These are phyloP conservation scores for Arctopsyche grandis DNA, from an alignment of 1,140 invertebrate genomes.

Conservation along the genomic window DNA sequence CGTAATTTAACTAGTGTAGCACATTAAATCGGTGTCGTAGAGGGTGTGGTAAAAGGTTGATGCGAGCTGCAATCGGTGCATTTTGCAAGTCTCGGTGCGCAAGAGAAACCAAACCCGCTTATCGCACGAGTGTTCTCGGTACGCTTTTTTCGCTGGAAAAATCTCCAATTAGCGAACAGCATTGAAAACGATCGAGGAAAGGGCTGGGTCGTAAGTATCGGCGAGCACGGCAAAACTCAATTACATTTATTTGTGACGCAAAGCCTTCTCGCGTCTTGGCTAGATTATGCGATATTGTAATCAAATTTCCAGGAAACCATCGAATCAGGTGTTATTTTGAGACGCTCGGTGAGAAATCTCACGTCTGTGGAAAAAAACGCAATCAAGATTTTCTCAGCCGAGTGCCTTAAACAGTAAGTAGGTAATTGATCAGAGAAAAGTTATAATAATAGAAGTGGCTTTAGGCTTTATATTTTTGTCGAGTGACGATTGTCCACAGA, in stretches of 20 bases:
- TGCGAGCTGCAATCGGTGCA: not conserved
- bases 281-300: too few species aligned
- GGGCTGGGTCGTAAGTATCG: not conserved
- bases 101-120: not conserved
- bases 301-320: too few species aligned
- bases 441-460: too few species aligned
- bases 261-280: too few species aligned
- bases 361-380: too few species aligned
- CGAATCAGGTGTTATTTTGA: too few species aligned
- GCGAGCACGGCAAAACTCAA: constrained; percentile 1
- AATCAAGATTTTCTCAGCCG: too few species aligned
- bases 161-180: constrained; percentile 3
- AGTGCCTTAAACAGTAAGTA: too few species aligned
- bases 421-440: too few species aligned
- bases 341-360: too few species aligned
- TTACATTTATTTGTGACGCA: not conserved
- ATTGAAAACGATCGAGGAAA: not conserved
- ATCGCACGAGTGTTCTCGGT: not conserved
- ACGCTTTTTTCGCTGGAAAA: not conserved
- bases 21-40: not conserved
- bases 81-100: not conserved
- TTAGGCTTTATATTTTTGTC: too few species aligned
- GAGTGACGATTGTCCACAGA: too few species aligned
- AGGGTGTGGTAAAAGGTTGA: not conserved
- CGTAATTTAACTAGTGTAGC: constrained; percentile 10